Percentiles rank a stretch among this genome's conserved stretches.
These are phyloP conservation scores for Stercorarius parasiticus DNA, from an alignment of 2,113 vertebrate species.

Conservation along the genomic window DNA sequence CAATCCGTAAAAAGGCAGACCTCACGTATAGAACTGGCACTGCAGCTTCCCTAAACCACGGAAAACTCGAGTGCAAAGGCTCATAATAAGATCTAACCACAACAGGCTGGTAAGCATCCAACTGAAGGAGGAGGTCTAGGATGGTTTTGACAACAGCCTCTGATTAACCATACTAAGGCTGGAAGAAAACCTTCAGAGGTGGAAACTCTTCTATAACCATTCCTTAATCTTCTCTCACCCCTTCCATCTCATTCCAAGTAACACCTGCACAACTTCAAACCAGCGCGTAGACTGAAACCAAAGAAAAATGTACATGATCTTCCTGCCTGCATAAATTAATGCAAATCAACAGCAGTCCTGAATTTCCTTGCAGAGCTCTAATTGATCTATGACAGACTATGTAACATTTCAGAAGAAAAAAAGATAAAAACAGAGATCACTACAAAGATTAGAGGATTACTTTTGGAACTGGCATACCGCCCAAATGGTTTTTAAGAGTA, in stretches of 20 bases:
- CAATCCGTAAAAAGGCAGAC: not conserved
- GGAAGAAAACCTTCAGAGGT: not conserved
- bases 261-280: not conserved
- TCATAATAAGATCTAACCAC: conserved; percentile 55
- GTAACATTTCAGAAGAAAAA: not conserved
- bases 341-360: conserved; percentile 3
- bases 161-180: conserved; percentile 3
- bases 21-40: not conserved
- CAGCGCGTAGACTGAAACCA: not conserved
- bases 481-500: not conserved
- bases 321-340: not conserved
- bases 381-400: not conserved
- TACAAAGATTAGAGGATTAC: not conserved
- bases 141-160: conserved; percentile 1
- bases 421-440: not conserved
- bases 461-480: not conserved
- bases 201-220: not conserved
- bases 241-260: not conserved
- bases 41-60: conserved; percentile 30
- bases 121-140: conserved; percentile 24
- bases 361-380: not conserved
- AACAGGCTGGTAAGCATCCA: conserved; percentile 45
- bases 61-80: conserved; percentile 13
- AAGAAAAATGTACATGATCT: not conserved
- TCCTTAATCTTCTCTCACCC: not conserved